phyloP scores from a whole-genome alignment of 64 coral and sea anemone genomes.

The Platygyra sinensis region DNA sequence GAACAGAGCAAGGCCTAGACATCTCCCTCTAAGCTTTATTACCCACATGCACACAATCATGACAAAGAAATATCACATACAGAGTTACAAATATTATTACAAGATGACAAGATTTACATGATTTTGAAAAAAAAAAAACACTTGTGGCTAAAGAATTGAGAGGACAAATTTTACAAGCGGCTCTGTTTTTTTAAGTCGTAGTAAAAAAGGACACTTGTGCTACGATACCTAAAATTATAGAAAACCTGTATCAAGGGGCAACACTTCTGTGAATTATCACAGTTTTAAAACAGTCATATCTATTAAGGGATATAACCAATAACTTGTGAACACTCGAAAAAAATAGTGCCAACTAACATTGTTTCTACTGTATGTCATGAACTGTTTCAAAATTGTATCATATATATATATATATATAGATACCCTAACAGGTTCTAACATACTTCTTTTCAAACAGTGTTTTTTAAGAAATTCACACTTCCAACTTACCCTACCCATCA shows the following conservation, averaged over 20 bases:
- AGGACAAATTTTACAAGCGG: background rate
- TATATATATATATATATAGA: background rate
- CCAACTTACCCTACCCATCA: slow-evolving; percentile 43
- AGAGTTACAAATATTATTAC: background rate
- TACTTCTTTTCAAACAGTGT: background rate
- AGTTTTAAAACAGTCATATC: no score
- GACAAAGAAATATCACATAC: no score
- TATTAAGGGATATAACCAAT: background rate
- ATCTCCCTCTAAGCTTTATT: background rate
- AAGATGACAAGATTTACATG: slow-evolving; percentile 12
- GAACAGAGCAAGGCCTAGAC: background rate
- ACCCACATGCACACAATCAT: background rate
- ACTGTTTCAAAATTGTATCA: slow-evolving; percentile 42
- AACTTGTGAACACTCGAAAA: background rate
- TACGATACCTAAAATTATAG: background rate
- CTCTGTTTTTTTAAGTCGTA: no score
- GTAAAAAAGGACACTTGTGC: background rate
- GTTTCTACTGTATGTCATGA: background rate
- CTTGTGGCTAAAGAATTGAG: slow-evolving; percentile 7
- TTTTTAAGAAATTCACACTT: background rate
- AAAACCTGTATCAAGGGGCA: background rate
- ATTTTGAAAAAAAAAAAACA: background rate
- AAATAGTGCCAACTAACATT: background rate
- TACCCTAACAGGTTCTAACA: background rate
- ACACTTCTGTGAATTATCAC: no score